Evolutionary conservation across 2,797 vertebrate species (phyloP), one percentile per base, ranked within the genome.

Genomic region (Chromis chromis): DNA sequence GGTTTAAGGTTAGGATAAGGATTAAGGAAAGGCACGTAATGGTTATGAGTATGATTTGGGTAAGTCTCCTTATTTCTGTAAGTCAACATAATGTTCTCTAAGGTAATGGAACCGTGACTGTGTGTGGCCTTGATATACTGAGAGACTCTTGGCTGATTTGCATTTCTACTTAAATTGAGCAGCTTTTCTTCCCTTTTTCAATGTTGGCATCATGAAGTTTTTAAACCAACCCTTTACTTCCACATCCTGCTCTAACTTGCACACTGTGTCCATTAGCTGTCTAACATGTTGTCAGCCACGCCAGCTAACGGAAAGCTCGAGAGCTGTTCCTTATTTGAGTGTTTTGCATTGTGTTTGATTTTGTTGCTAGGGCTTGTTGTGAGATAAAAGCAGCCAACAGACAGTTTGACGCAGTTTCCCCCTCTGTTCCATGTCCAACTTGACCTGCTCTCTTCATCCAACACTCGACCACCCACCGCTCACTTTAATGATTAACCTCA

Each of bases 401-500:
- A 86, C 75, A 86, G 76, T 76, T 81, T 69, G 53, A 72, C 70
- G 62, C 73, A 64, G 59, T 59, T 78, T 64, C 56, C 46, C 71
- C 64, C 65, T 88, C 75, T 89, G 85, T 88, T 89, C 86, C 52
- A 65, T 1, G 4, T 81, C 83, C 78, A 76, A 52, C 64, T 55
- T 1, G 73, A 79, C 68, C 78, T 56, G 72, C 60, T 77, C 69
- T 69, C 72, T 63, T 86, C 70, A 67, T 72, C 60, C 27, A 58
- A 53, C 71, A 80, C 57, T 68, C 60, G 83, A 86, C 90, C 89
- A 91, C 84, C 81, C 77, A 77, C 54, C 3, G 33, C 66, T 74
- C 65, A 54, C 78, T 80, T 82, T 74, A 83, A 85, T 88, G 78
- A 88, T 90, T 87, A 91, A 89, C 78, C 68, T 81, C 63, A 82